phyloP scores from a whole-genome alignment of 2,113 vertebrate species.

The Sebastes fasciatus region DNA sequence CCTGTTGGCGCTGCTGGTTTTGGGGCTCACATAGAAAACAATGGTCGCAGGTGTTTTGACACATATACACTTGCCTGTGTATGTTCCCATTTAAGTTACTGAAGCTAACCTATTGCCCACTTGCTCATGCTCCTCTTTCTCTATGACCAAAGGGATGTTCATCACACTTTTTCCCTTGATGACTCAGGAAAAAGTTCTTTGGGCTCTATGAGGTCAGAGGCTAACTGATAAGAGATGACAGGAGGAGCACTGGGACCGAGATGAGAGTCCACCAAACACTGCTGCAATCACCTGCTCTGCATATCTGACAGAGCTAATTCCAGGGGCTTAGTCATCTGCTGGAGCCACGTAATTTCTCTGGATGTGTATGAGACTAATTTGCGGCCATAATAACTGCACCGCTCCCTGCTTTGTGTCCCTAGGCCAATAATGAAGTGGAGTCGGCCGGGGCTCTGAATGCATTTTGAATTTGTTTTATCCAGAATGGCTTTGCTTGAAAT shows the following conservation, averaged over 20 bases:
- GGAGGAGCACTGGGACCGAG: neutral
- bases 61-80: neutral
- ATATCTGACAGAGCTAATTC: constrained; percentile 18
- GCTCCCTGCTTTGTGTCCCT: constrained; percentile 18
- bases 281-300: constrained; percentile 23
- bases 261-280: constrained; percentile 23
- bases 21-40: neutral
- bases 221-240: constrained; percentile 21
- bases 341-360: constrained; percentile 12
- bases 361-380: constrained; percentile 26
- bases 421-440: constrained; percentile 30
- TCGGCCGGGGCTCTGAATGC: neutral
- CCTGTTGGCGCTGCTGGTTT: neutral
- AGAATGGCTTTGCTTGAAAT: constrained; percentile 22
- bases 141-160: neutral
- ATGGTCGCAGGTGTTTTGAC: neutral
- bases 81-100: neutral
- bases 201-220: neutral
- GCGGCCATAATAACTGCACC: constrained; percentile 21
- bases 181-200: neutral
- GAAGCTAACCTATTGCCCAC: neutral
- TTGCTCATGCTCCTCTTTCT: neutral
- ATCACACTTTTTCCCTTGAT: neutral
- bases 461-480: constrained; percentile 11
- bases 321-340: constrained; percentile 24